phyloP scores from a whole-genome alignment of 2,113 vertebrate genomes.

The Archilochus colubris region DNA sequence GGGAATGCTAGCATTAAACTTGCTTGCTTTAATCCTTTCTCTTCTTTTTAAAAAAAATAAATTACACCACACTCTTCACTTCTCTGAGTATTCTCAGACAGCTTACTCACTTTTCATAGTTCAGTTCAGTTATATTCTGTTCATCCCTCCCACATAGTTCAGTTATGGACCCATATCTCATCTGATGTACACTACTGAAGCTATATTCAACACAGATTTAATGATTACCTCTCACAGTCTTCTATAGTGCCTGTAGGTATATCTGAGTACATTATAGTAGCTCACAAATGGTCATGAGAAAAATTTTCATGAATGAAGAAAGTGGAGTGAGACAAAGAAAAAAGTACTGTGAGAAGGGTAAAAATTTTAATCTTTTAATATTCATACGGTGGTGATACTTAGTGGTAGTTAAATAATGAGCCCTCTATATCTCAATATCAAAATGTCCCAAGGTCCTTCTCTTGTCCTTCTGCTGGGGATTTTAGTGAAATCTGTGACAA shows the following conservation, averaged over 20 bases:
- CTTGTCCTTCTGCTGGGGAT: background rate
- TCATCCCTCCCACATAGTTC: background rate
- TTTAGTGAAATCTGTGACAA: background rate
- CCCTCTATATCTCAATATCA: background rate
- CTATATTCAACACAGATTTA: background rate
- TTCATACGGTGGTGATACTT: background rate
- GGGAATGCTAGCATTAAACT: background rate
- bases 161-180: background rate
- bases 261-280: background rate
- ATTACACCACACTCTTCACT: background rate
- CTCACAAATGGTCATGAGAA: background rate
- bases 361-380: background rate
- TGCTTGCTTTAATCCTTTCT: background rate
- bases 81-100: background rate
- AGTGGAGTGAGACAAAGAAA: background rate
- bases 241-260: background rate
- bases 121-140: no score
- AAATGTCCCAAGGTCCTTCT: background rate
- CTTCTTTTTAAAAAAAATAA: background rate
- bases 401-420: background rate
- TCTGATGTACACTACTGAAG: background rate
- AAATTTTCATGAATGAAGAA: background rate
- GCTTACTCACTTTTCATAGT: background rate
- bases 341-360: background rate
- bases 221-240: background rate